These are phyloP conservation scores for Microtus pennsylvanicus DNA, from an alignment of 2,113 vertebrate species.

Conservation along the genomic window DNA sequence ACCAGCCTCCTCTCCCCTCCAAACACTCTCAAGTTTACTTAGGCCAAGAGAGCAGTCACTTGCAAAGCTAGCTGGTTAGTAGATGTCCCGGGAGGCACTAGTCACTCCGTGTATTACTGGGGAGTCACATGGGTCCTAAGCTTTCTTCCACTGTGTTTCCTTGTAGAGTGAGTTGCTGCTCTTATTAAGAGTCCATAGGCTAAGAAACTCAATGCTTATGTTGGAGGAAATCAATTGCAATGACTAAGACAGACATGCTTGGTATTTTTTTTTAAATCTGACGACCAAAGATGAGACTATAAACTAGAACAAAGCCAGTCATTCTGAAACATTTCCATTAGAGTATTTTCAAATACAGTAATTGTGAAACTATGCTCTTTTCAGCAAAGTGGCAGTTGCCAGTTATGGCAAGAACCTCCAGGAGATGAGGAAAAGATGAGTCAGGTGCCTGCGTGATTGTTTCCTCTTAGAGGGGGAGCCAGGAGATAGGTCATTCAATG, in stretches of 20 bases:
- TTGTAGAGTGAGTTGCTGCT: not conserved
- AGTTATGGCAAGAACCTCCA: not conserved
- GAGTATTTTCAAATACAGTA: constrained; percentile 28
- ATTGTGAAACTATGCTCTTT: not conserved
- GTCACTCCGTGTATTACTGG: not conserved
- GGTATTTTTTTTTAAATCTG: not conserved
- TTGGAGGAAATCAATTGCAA: constrained; percentile 37
- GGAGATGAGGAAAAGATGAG: not conserved
- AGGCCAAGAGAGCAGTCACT: not conserved
- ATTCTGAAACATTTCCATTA: not conserved
- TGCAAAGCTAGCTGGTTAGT: constrained; percentile 28
- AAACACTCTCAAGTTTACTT: not conserved
- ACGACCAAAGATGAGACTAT: not conserved
- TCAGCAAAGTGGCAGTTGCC: not conserved
- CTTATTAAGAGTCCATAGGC: not conserved
- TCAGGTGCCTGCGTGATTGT: not conserved
- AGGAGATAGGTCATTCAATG: not conserved
- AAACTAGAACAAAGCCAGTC: not conserved
- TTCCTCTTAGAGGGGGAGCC: not conserved
- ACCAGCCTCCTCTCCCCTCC: not conserved
- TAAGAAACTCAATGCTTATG: not conserved
- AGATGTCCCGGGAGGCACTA: not conserved
- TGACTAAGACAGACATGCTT: not conserved
- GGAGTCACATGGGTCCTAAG: not conserved
- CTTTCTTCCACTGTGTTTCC: not conserved